Base-by-base conservation (phyloP, 30 jellyfish, hydroid and myxozoan species). In the Rhopilema esculentum region DNA sequence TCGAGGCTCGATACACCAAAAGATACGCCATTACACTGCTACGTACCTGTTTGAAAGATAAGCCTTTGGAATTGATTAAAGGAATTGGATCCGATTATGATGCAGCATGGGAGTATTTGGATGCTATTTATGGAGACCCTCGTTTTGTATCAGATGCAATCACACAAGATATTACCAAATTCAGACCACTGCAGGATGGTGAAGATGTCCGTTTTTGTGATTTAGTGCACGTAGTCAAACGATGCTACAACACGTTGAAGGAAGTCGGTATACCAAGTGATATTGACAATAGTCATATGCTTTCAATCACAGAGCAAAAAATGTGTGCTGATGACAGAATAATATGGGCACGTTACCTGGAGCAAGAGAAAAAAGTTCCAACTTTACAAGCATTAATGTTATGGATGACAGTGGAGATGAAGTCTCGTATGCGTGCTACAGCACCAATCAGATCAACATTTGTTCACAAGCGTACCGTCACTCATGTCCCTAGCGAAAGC, bases 41-140 rank as follows among this genome's bases (percentile, higher is more conserved):
- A 33, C 77, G 91, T 27, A 68, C 91, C 53, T 77, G 88, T 69
- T 77, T 86, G 50, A 77, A 53, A 27, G 89, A 77, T 77, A 86
- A 75, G 40, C 95, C 95, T 16, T 69, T 77, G 91, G 96, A 79
- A 75, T 69, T 86, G 66, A 67, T 86, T 17, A 86, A 86, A 40
- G 89, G 86, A 75, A 79, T 88, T 69, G 85, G 81, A 71, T 16
- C 84, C 63, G 97, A 80, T 82, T 80, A 80, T 50, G 91, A 91
- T 63, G 93, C 91, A 21, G 88, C 84, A 15, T 86, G 93, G 96
- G 91, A 71, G 84, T 80, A 82, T 40, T 72, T 85, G 33, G 93
- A 85, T 67, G 91, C 90, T 63, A 86, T 66, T 40, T 85, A 91
- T 91, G 93, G 96, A 33, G 96, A 86, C 22, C 92, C 94, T 77